Percentiles rank a stretch among this genome's conserved stretches.
phyloP scores from a whole-genome alignment of 2,113 vertebrate genomes.

The Spermophilus dauricus region DNA sequence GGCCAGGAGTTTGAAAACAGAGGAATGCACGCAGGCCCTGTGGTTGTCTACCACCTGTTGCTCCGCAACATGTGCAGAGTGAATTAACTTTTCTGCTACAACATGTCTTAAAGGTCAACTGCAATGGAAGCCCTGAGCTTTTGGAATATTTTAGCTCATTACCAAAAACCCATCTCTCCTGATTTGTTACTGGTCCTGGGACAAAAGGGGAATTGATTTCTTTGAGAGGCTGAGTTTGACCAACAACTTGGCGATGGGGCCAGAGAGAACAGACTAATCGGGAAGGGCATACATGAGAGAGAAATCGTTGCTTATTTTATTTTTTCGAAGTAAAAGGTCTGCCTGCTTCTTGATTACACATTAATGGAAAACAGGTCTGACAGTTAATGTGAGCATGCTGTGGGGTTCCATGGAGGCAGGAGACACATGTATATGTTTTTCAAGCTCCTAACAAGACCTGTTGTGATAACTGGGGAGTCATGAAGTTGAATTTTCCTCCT shows the following conservation, averaged over 20 bases:
- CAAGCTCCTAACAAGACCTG: not conserved
- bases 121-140: constrained; percentile 86
- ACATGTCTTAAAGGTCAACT: constrained; percentile 93
- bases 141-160: constrained; percentile 89
- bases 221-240: constrained; percentile 63
- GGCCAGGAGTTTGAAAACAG: constrained; percentile 94
- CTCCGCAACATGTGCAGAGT: constrained; percentile 96
- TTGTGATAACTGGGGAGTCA: constrained; percentile 57
- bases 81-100: constrained; percentile 96
- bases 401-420: not conserved
- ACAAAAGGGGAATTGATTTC: constrained; percentile 71
- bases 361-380: constrained; percentile 81
- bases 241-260: constrained; percentile 70
- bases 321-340: constrained; percentile 70
- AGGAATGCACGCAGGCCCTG: constrained; percentile 93
- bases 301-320: constrained; percentile 78
- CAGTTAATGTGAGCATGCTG: constrained; percentile 62
- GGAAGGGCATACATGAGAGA: not conserved
- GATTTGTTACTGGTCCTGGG: constrained; percentile 74
- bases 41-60: constrained; percentile 96
- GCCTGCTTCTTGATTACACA: constrained; percentile 82
- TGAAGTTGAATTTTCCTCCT: constrained; percentile 63
- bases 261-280: not conserved
- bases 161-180: constrained; percentile 84
- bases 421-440: not conserved